Evolutionary conservation across 2,797 vertebrate species (phyloP), one percentile per base, ranked within the genome.

Genomic region (Setipinna tenuifilis): DNA sequence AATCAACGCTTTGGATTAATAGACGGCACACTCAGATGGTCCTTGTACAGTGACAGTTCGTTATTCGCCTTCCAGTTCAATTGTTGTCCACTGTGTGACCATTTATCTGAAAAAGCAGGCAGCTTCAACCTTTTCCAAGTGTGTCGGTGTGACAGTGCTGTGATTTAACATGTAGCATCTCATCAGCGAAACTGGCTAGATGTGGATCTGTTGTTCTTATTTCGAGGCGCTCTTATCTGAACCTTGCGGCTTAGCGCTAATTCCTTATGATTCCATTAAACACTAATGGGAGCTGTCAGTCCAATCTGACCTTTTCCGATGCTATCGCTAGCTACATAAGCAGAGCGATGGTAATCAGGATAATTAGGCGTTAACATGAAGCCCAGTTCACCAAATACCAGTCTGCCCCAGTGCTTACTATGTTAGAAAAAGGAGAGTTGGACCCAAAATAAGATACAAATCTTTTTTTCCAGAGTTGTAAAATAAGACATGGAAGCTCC

Each of bases 271-370:
- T 93, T 93, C 93, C 85, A 90, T 90, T 65, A 28, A 85, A 91
- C 89, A 84, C 25, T 83, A 87, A 82, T 86, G 81, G 83, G 84
- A 83, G 80, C 90, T 88, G 87, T 85, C 75, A 86, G 88, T 82
- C 59, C 71, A 87, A 90, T 80, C 50, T 93, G 93, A 95, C 94
- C 94, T 95, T 95, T 95, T 95, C 94, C 85, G 84, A 85, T 91
- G 91, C 88, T 90, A 93, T 95, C 91, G 92, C 88, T 86, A 84
- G 87, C 82, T 87, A 90, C 90, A 89, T 87, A 93, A 92, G 93
- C 91, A 93, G 89, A 91, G 87, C 89, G 86, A 91, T 89, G 87
- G 88, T 93, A 94, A 95, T 94, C 91, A 90, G 87, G 88, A 87
- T 94, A 94, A 94, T 93, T 80, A 90, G 68, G 28, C 88, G 90